Evolutionary conservation across 2,113 vertebrate species (phyloP).

Genomic region (Callipepla californica): DNA sequence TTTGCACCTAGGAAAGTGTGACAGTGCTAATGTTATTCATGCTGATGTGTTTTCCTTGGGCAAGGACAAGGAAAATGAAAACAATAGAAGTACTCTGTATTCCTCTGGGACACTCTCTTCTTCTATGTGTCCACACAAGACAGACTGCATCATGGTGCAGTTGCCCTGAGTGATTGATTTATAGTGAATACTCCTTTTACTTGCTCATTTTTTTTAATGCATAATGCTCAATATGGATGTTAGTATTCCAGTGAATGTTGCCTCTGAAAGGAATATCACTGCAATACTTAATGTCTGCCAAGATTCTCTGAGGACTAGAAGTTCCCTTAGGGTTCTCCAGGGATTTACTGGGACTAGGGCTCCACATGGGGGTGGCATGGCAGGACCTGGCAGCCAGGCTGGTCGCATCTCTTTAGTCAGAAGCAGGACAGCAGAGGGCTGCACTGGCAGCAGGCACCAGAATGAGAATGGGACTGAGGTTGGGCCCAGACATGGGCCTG

Average conservation of each 20-base stretch:
- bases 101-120: neutral
- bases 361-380: neutral
- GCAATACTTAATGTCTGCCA: neutral
- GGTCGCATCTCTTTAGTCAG: no score
- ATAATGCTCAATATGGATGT: neutral
- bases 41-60: neutral
- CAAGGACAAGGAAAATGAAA: neutral
- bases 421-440: neutral
- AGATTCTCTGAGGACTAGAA: neutral
- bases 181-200: neutral
- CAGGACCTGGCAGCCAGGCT: no score
- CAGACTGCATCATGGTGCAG: rapidly evolving
- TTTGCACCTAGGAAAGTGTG: neutral
- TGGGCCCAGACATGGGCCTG: neutral
- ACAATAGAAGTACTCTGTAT: neutral
- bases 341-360: neutral
- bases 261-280: neutral
- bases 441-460: neutral
- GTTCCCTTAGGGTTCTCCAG: neutral
- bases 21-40: neutral
- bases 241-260: neutral
- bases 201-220: neutral
- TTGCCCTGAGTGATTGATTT: neutral
- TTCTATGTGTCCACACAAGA: rapidly evolving
- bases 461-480: neutral